phyloP scores from a whole-genome alignment of 1,140 invertebrate genomes.

The Sitodiplosis mosellana region DNA sequence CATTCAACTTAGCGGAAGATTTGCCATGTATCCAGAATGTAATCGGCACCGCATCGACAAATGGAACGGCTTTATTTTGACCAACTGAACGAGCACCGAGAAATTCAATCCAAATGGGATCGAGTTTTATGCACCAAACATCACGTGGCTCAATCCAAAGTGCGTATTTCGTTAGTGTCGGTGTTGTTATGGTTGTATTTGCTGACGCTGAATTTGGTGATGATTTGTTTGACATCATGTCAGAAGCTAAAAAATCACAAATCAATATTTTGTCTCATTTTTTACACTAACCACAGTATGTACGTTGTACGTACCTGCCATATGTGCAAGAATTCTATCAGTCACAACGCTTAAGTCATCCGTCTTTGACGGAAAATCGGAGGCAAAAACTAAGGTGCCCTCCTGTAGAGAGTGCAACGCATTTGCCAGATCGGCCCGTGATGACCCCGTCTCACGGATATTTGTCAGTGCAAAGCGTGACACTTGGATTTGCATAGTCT shows the following conservation, averaged over 20 bases:
- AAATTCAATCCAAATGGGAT: conserved; percentile 88
- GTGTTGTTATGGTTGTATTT: conserved; percentile 20
- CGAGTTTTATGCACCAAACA: conserved; percentile 72
- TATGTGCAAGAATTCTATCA: conserved; percentile 56
- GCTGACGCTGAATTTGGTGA: conserved; percentile 29
- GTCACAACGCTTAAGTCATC: conserved; percentile 48
- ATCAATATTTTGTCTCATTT: neutral
- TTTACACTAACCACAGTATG: too few relatives aligned
- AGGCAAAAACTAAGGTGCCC: conserved; percentile 50
- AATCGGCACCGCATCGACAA: conserved; percentile 78
- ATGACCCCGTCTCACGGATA: conserved; percentile 48
- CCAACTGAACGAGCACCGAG: conserved; percentile 54
- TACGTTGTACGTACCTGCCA: conserved; percentile 20
- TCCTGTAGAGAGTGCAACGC: conserved; percentile 53
- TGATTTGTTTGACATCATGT: neutral
- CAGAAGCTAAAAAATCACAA: neutral
- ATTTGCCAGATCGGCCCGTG: conserved; percentile 48
- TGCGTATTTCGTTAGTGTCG: conserved; percentile 37
- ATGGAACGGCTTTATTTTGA: conserved; percentile 55
- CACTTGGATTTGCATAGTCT: conserved; percentile 58
- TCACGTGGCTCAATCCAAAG: conserved; percentile 68
- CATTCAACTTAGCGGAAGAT: conserved; percentile 2
- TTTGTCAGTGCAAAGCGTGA: conserved; percentile 65
- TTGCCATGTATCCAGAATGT: conserved; percentile 51
- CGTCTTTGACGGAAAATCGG: conserved; percentile 47